Evolutionary conservation across 1,140 invertebrate genomes (phyloP).

Genomic region (Drosophila navojoa): DNA sequence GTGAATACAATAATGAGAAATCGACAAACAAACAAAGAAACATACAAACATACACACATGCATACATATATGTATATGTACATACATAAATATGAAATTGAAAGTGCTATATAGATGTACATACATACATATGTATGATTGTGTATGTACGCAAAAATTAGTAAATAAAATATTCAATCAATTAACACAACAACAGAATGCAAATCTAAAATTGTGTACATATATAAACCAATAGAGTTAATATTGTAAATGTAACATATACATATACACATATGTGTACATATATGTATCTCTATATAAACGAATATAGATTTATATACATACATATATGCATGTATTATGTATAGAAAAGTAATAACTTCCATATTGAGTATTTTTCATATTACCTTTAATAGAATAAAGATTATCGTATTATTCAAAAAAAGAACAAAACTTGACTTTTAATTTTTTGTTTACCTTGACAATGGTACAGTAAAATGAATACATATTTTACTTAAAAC

Average conservation of each 20-base stretch:
- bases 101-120: constrained; percentile 15
- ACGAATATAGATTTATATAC: constrained; percentile 46
- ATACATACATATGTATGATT: constrained; percentile 22
- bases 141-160: constrained; percentile 25
- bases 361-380: constrained; percentile 80
- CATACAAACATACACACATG: constrained; percentile 5
- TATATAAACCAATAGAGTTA: constrained; percentile 62
- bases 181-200: constrained; percentile 35
- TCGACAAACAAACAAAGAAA: constrained; percentile 35
- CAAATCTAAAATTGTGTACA: constrained; percentile 46
- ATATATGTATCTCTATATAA: constrained; percentile 51
- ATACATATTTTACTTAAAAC: too few species aligned
- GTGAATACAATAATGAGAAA: constrained; percentile 63
- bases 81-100: constrained; percentile 18
- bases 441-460: too few species aligned
- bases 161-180: constrained; percentile 52
- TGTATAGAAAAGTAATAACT: constrained; percentile 76
- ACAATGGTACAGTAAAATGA: too few species aligned
- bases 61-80: constrained; percentile 22
- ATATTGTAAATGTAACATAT: constrained; percentile 57
- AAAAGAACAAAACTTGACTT: not conserved
- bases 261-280: constrained; percentile 41
- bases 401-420: constrained; percentile 78
- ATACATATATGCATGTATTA: constrained; percentile 48
- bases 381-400: constrained; percentile 79